A percentile compares a stretch with the other conserved stretches of the same genome.
These are phyloP conservation scores for Silurus glanis DNA, from an alignment of 2,113 vertebrate genomes.

Conservation along the genomic window DNA sequence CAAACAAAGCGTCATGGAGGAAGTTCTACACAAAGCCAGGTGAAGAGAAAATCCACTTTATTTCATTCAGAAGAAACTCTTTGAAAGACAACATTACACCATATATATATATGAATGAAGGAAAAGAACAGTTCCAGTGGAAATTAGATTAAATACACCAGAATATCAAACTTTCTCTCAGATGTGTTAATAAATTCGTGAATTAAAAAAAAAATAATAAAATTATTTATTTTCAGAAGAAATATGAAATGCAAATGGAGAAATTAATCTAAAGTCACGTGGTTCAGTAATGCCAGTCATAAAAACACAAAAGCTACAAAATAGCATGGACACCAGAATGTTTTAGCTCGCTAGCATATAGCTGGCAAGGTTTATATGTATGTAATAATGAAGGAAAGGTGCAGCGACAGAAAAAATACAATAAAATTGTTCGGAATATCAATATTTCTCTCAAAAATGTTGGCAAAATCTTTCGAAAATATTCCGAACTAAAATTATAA, in stretches of 20 bases:
- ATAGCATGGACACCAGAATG: background rate
- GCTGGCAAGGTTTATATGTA: background rate
- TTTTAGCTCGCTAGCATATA: background rate
- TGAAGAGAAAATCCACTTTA: constrained; percentile 55
- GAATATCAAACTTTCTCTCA: background rate
- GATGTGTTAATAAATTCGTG: background rate
- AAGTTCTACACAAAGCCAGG: constrained; percentile 87
- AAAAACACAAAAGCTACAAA: background rate
- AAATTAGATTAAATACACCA: background rate
- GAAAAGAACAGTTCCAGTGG: background rate
- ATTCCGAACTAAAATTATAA: background rate
- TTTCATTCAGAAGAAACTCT: no score
- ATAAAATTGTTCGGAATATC: background rate
- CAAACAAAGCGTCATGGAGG: constrained; percentile 82
- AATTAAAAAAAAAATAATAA: background rate
- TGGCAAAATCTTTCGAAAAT: background rate
- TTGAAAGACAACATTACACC: background rate
- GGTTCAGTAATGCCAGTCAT: background rate
- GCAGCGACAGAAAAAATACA: no score
- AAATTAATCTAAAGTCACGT: no score
- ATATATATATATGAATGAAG: background rate
- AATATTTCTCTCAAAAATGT: background rate
- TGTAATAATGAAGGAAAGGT: background rate
- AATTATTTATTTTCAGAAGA: no score
- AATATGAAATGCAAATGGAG: no score